Evolutionary conservation across 2,888 invertebrate species (phyloP).

Genomic region (Dendrolimus pini): DNA sequence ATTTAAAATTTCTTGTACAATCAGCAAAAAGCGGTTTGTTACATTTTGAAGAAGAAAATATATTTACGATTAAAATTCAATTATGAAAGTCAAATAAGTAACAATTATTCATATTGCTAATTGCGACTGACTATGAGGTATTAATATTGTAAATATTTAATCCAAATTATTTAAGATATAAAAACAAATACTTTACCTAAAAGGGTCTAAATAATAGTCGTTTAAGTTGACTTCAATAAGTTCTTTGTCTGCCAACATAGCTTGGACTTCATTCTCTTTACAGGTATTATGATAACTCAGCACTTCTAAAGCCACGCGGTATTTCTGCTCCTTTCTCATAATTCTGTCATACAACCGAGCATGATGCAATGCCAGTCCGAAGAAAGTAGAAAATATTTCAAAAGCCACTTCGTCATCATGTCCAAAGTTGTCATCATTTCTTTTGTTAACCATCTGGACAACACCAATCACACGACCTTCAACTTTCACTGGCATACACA

Average conservation of each 20-base stretch:
- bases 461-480: conserved; percentile 87
- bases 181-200: conserved; percentile 33
- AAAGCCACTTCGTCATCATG: conserved; percentile 87
- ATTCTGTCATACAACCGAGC: conserved; percentile 91
- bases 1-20: too few species aligned
- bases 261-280: conserved; percentile 81
- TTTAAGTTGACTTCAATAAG: conserved; percentile 47
- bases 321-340: conserved; percentile 88
- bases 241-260: conserved; percentile 26
- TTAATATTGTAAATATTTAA: too few species aligned
- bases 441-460: conserved; percentile 90
- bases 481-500: conserved; percentile 93
- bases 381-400: conserved; percentile 89
- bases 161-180: too few species aligned
- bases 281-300: conserved; percentile 90
- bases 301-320: conserved; percentile 87
- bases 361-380: conserved; percentile 90
- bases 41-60: too few species aligned
- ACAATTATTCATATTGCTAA: too few species aligned
- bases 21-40: too few species aligned
- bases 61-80: too few species aligned
- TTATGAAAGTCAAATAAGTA: too few species aligned
- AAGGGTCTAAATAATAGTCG: conserved; percentile 84
- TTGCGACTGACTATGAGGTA: too few species aligned
- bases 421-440: conserved; percentile 70